Evolutionary conservation across 2,888 invertebrate species (phyloP), one percentile per base, ranked within the genome.

Genomic region (Isotomurus palustris): DNA sequence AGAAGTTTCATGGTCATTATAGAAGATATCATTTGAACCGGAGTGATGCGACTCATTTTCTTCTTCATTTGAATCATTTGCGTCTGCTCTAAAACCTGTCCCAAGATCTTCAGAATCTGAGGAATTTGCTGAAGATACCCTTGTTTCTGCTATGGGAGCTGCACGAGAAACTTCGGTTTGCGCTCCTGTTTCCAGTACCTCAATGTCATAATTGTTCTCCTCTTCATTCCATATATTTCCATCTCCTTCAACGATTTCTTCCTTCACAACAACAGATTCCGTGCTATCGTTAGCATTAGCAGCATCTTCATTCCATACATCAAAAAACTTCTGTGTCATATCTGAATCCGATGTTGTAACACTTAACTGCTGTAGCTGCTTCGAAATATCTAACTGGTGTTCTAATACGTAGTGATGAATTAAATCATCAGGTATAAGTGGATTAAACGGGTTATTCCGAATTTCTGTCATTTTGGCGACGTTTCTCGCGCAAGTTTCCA

Each of bases 401-500:
- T 41, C 19, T n/a, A 41, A 25, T 21, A n/a, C 12, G 36, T n/a
- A n/a, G n/a, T 41, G 6, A 32, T 43, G 19, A 21, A 32, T 29
- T 3, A 54, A 8, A n/a, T 38, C 29, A 32, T 60, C 17, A 5
- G 58, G 56, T 21, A 25, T 45, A 22, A 56, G 58, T 19, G 45
- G 45, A 38, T 58, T 32, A 48, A 64, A 64, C 5, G 50, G 44
- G 12, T 53, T 38, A 6, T 43, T 21, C 4, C 60, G 60, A 38
- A 64, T 41, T 38, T n/a, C 35, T 14, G 25, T 4, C 28, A 64
- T 27, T 21, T 27, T 50, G 29, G 43, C 41, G 12, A 64, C 53
- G 17, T 45, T 43, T 17, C 50, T 27, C 21, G 57, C 29, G 25
- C 35, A 17, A 1, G 60, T 38, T 28, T 69, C 64, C 12, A 66